Base-by-base conservation (phyloP, 1,140 invertebrate species). In the Drosophila sturtevanti region DNA sequence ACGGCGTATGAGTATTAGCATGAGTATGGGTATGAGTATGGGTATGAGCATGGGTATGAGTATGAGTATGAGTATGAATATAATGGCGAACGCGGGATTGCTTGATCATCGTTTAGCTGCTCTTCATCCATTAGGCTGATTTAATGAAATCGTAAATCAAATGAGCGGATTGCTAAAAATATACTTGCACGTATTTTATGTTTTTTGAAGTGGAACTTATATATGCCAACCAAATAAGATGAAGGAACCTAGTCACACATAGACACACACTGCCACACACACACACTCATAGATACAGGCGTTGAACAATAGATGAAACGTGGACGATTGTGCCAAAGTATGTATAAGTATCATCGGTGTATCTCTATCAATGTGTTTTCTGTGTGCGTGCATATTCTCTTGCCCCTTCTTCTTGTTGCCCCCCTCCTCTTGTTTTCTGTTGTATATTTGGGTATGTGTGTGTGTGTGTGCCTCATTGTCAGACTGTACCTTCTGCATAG, bases 91-190 rank as follows among this genome's bases (percentile, higher is more conserved):
- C 27, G 34, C 5, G 18, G 35, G 16, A 18, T n/a, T 18, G 18
- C 27, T n/a, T 59, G 72, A 82, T 86, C 79, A 79, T 77, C 73
- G 62, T 52, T 64, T 71, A 82, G 84, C 66, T 81, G 76, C 68
- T 63, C 80, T 41, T 72, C 66, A 24, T 89, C 84, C 84, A 89
- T 89, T 89, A 89, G 84, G 54, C 84, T 89, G 77, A 89, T 89
- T 84, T 89, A 89, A 89, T 89, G 84, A 89, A 89, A 89, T 89
- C 85, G 85, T 89, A 89, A 89, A 89, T 89, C 84, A 89, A 89
- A 89, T 68, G 85, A 89, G 86, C 79, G 73, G 72, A 89, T 84
- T 80, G 77, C 85, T 89, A 89, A 68, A 89, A 85, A 89, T 89
- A 89, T 38, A 80, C 61, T 52, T 63, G 73, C 77, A 77, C 85